phyloP scores from a whole-genome alignment of 2,797 vertebrate genomes.

The Eulemur coronatus region DNA sequence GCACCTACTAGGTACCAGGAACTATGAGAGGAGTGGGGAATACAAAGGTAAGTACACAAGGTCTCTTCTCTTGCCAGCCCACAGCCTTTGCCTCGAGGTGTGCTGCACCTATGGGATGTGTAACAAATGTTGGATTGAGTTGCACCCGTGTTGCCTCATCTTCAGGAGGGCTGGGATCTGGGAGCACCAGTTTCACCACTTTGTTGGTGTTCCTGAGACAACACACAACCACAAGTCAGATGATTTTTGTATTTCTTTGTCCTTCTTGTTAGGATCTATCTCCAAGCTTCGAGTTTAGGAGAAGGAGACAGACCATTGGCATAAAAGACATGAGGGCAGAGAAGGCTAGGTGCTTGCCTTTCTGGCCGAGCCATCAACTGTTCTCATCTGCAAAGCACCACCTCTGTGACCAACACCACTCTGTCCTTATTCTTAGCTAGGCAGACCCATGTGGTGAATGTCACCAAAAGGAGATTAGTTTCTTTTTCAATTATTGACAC shows the following conservation, averaged over 20 bases:
- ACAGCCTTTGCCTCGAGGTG: neutral
- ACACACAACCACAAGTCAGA: neutral
- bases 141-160: accelerated
- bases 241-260: neutral
- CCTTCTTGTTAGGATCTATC: neutral
- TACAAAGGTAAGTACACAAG: neutral
- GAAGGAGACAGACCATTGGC: neutral
- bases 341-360: neutral
- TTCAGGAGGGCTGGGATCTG: neutral
- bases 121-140: neutral
- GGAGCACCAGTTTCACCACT: neutral
- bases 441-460: neutral
- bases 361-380: neutral
- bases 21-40: neutral
- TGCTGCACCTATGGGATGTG: accelerated
- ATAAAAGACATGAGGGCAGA: neutral
- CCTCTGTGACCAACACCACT: neutral
- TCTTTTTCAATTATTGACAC: neutral
- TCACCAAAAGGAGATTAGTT: neutral
- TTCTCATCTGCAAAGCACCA: neutral
- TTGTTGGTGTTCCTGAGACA: neutral
- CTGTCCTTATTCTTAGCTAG: neutral
- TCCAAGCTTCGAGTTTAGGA: neutral
- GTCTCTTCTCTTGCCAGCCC: neutral
- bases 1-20: neutral